Base-by-base conservation (phyloP, 2,888 invertebrate species). In the Odontothrips loti region DNA sequence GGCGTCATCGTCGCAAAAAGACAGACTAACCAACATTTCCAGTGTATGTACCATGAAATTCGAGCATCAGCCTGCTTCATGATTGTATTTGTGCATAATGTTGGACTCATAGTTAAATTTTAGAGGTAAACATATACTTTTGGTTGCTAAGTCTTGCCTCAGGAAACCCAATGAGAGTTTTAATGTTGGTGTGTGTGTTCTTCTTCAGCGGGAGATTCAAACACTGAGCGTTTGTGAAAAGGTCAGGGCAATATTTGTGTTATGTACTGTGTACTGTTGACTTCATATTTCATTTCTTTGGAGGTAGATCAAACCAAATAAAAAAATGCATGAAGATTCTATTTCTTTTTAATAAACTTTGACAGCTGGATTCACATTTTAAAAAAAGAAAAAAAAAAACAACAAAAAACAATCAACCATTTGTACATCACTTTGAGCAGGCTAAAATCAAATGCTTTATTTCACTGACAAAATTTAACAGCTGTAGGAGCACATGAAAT, bases 341-440 rank as follows among this genome's bases (percentile, higher is more conserved):
- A 75, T 75, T 23, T 75, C 27, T 27, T 27, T 27, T 75, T 75
- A 75, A 75, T 75, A 75, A 75, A 75, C 23, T 75, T 75, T 27
- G 68, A 75, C 68, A 75, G 68, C 68, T 75, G 68, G 68, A 75
- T 75, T 75, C 27, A 75, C 68, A 75, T 58, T 58, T 58, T n/a
- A 75, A 27, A 27, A 27, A 23, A 23, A 68, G 10, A 75, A 6
- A 27, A 27, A 8, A 23, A 68, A 20, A 23, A 12, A 75, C 23
- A 75, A 75, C 27, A 75, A 23, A 68, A 20, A 23, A 12, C 23
- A 75, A 75, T 27, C 27, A 75, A 75, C 27, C 68, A 27, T 75
- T 75, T 75, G 68, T 75, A 75, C 68, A 75, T 27, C 15, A 58
- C 27, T 27, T 27, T 75, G 68, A 75, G 68, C 27, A 75, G 68